These are phyloP conservation scores for Lycophotia porphyrea DNA, from an alignment of 2,888 invertebrate species.

Conservation along the genomic window DNA sequence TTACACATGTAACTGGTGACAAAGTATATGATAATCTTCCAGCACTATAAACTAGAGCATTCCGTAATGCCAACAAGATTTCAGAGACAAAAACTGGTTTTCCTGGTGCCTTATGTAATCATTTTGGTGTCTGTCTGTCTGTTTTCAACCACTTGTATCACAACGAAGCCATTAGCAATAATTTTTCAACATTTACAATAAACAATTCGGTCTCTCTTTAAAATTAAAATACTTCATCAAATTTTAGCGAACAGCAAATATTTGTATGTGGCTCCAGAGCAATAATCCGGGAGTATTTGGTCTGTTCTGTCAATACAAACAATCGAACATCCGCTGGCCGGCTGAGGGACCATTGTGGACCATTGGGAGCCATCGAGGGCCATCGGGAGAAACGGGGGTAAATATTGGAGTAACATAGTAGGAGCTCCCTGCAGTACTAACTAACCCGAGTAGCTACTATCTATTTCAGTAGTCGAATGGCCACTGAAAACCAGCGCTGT, in stretches of 20 bases:
- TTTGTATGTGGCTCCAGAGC: conserved; percentile 44
- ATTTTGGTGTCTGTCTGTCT: background rate
- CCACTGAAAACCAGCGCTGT: background rate
- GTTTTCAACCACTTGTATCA: background rate
- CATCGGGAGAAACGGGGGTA: conserved; percentile 6
- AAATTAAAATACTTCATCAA: conserved; percentile 44
- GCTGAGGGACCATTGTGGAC: conserved; percentile 2
- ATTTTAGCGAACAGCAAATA: conserved; percentile 51
- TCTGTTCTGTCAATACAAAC: conserved; percentile 56
- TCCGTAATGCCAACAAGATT: background rate
- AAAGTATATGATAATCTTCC: background rate
- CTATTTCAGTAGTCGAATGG: background rate
- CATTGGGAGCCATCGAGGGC: conserved; percentile 1
- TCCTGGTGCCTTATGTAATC: background rate
- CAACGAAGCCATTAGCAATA: background rate
- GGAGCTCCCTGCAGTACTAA: background rate
- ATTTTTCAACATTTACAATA: conserved; percentile 2
- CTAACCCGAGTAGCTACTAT: background rate
- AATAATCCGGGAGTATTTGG: conserved; percentile 62
- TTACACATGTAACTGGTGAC: background rate
- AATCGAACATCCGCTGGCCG: conserved; percentile 27
- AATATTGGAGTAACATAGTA: conserved; percentile 32
- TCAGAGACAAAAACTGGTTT: background rate
- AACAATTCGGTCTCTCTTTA: conserved; percentile 2
- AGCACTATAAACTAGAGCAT: background rate